phyloP scores from a whole-genome alignment of 2,888 invertebrate species.

The Cylloceria caligata region DNA sequence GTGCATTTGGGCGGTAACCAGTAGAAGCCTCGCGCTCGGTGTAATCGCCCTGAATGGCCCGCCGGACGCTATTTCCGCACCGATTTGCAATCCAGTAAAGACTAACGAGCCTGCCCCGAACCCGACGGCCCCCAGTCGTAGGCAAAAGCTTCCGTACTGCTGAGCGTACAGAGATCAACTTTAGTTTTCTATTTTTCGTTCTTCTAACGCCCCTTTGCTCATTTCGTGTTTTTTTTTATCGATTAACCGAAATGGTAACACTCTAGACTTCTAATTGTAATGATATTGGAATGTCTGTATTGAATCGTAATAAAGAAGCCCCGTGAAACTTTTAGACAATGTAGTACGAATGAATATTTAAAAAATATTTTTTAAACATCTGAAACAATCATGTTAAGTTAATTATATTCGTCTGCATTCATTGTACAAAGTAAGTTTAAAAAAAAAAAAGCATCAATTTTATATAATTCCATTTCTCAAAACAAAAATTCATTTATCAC shows the following conservation, averaged over 20 bases:
- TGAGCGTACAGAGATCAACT: slow-evolving; percentile 76
- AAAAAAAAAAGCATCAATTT: too few species aligned
- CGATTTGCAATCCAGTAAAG: slow-evolving; percentile 90
- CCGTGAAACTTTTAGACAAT: background rate
- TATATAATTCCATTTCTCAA: too few species aligned
- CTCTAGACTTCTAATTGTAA: slow-evolving; percentile 23
- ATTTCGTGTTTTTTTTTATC: slow-evolving; percentile 30
- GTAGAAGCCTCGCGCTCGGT: slow-evolving; percentile 92
- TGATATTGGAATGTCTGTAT: slow-evolving; percentile 33
- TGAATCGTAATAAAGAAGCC: slow-evolving; percentile 1
- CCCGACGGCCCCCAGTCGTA: slow-evolving; percentile 93
- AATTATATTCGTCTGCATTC: too few species aligned
- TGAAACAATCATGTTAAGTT: too few species aligned
- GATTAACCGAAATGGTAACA: slow-evolving; percentile 7
- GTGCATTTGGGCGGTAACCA: slow-evolving; percentile 96
- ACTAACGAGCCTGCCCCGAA: slow-evolving; percentile 86
- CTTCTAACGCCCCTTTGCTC: slow-evolving; percentile 28
- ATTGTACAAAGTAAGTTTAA: too few species aligned
- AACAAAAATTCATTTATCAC: too few species aligned
- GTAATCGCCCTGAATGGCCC: slow-evolving; percentile 89
- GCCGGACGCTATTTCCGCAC: slow-evolving; percentile 84
- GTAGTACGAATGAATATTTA: too few species aligned
- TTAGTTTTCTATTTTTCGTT: slow-evolving; percentile 53
- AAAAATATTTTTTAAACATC: too few species aligned
- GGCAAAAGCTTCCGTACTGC: slow-evolving; percentile 94